These are phyloP conservation scores for Trypoxylus dichotomus DNA, from an alignment of 1,140 invertebrate species.

Conservation along the genomic window DNA sequence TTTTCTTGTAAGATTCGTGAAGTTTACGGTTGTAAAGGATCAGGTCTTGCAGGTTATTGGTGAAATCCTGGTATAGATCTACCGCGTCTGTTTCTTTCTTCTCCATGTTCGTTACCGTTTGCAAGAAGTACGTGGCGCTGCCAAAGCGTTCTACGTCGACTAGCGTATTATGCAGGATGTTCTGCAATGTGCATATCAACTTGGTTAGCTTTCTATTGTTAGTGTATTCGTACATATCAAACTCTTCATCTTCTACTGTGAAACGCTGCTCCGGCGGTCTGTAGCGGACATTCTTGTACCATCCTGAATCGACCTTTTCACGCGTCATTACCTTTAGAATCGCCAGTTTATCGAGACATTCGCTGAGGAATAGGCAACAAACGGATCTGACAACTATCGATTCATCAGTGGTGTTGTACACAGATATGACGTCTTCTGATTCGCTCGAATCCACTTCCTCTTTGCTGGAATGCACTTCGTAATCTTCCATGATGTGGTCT, in stretches of 20 bases:
- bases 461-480: neutral
- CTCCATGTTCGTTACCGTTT: neutral
- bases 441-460: no score
- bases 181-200: constrained; percentile 28
- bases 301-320: neutral
- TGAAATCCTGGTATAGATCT: neutral
- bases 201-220: neutral
- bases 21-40: neutral
- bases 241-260: neutral
- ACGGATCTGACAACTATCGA: neutral
- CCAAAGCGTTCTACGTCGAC: neutral
- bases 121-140: constrained; percentile 19
- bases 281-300: neutral
- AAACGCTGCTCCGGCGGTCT: neutral
- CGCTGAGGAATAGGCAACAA: neutral
- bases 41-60: neutral
- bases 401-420: neutral
- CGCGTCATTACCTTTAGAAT: constrained; percentile 23
- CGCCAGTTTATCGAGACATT: neutral
- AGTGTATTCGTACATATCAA: neutral
- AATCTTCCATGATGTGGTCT: neutral
- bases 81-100: constrained; percentile 25
- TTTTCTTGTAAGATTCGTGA: neutral
- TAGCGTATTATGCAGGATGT: constrained; percentile 20
- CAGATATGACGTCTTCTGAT: neutral